These are phyloP conservation scores for Pyrgus malvae DNA, from an alignment of 2,888 invertebrate genomes.

Conservation along the genomic window DNA sequence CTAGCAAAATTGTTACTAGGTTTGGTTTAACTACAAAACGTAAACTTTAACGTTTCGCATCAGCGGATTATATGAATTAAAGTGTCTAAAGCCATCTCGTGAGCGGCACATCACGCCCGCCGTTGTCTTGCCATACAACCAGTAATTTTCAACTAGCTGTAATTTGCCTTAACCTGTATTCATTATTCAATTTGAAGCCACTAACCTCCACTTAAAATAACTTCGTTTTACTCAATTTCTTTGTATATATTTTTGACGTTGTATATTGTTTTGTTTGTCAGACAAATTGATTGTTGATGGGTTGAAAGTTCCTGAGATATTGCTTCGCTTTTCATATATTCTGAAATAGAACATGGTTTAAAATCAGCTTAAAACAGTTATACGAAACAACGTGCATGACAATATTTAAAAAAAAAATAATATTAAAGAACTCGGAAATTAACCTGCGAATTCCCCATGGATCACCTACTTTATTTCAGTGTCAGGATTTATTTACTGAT, in stretches of 20 bases:
- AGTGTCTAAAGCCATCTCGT: conserved; percentile 56
- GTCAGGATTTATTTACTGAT: too few relatives aligned
- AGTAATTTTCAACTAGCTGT: conserved; percentile 51
- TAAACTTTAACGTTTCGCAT: conserved; percentile 41
- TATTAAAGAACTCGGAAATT: too few relatives aligned
- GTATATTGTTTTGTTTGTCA: conserved; percentile 14
- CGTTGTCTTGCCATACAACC: conserved; percentile 42
- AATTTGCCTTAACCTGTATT: conserved; percentile 47
- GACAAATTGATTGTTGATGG: conserved; percentile 7
- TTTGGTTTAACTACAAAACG: conserved; percentile 28
- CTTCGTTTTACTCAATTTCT: conserved; percentile 18
- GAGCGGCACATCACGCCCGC: conserved; percentile 50
- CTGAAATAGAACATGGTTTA: too few relatives aligned
- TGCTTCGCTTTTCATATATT: neutral
- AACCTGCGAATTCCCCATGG: too few relatives aligned
- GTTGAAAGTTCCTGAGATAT: conserved; percentile 4
- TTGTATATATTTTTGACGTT: conserved; percentile 17
- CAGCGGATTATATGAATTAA: conserved; percentile 60
- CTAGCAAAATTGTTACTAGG: conserved; percentile 8
- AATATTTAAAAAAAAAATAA: too few relatives aligned
- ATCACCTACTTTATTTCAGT: too few relatives aligned
- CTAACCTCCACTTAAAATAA: conserved; percentile 28
- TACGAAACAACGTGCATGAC: too few relatives aligned
- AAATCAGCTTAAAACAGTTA: too few relatives aligned
- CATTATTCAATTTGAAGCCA: conserved; percentile 52